Percentiles rank a stretch among this genome's conserved stretches.
These are phyloP conservation scores for Galerucella calmariensis DNA, from an alignment of 2,888 invertebrate species.

Conservation along the genomic window DNA sequence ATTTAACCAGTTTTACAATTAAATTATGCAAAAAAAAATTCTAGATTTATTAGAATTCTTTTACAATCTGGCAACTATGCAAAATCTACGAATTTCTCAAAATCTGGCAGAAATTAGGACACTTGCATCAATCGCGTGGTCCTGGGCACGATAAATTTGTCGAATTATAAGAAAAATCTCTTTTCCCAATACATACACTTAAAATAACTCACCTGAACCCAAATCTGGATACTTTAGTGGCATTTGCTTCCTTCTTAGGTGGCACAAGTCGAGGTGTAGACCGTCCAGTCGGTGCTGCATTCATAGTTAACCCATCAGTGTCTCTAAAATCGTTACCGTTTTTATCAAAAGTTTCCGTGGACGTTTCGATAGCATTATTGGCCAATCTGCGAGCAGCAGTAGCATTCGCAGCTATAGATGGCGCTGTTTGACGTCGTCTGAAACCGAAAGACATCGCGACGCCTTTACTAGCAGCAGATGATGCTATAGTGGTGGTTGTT, in stretches of 20 bases:
- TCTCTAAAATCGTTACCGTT: constrained; percentile 60
- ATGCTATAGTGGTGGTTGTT: constrained; percentile 1
- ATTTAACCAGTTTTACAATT: too few relatives aligned
- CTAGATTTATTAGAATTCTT: too few relatives aligned
- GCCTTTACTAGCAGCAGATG: constrained; percentile 69
- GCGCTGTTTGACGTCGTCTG: constrained; percentile 72
- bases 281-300: constrained; percentile 68
- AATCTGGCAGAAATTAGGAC: too few relatives aligned
- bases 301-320: constrained; percentile 58
- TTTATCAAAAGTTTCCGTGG: constrained; percentile 62
- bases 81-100: too few relatives aligned
- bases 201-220: constrained; percentile 74
- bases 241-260: constrained; percentile 75
- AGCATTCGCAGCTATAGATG: constrained; percentile 58
- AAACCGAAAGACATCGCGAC: constrained; percentile 89
- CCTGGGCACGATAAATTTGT: too few relatives aligned
- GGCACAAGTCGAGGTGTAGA: constrained; percentile 75
- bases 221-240: constrained; percentile 78
- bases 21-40: too few relatives aligned
- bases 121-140: too few relatives aligned
- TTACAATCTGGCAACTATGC: too few relatives aligned
- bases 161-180: too few relatives aligned
- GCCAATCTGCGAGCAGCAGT: constrained; percentile 64
- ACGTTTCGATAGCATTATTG: constrained; percentile 61
- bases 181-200: neutral